Conservation (phyloP, 2,888 invertebrate genomes). For the Automeris io region DNA sequence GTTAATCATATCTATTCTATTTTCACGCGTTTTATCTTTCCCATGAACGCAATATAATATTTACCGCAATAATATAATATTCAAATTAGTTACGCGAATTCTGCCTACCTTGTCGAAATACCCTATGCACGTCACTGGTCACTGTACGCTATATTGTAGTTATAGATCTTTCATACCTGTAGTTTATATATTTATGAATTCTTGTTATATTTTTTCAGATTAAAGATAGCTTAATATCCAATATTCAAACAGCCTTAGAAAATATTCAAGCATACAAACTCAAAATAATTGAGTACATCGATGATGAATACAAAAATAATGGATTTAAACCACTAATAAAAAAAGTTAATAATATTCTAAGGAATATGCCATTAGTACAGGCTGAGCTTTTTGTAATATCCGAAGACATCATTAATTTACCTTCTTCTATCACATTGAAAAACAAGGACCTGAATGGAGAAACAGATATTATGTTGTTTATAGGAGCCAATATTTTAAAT, state of each 20-base stretch:
- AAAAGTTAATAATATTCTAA: constrained; percentile 75
- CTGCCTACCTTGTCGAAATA: too few species aligned
- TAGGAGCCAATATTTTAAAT: constrained; percentile 71
- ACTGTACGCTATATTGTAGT: too few species aligned
- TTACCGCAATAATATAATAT: too few species aligned
- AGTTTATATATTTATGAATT: too few species aligned
- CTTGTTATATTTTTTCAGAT: constrained; percentile 36
- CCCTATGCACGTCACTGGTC: too few species aligned
- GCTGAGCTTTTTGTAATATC: constrained; percentile 79
- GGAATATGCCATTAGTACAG: constrained; percentile 82
- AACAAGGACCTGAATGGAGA: constrained; percentile 79
- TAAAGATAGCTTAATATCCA: constrained; percentile 75
- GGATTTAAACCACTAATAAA: constrained; percentile 70
- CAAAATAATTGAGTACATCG: constrained; percentile 74
- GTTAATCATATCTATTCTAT: too few species aligned
- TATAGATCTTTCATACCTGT: too few species aligned
- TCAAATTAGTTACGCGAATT: too few species aligned
- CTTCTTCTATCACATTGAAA: constrained; percentile 73
- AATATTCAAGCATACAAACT: constrained; percentile 80
- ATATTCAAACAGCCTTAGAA: constrained; percentile 84
- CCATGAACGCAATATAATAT: too few species aligned
- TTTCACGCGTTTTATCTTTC: too few species aligned
- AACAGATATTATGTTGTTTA: constrained; percentile 63
- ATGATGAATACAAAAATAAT: constrained; percentile 68
- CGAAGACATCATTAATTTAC: constrained; percentile 64